These are phyloP conservation scores for Platyscapa corneri DNA, from an alignment of 1,140 invertebrate species.

Conservation along the genomic window DNA sequence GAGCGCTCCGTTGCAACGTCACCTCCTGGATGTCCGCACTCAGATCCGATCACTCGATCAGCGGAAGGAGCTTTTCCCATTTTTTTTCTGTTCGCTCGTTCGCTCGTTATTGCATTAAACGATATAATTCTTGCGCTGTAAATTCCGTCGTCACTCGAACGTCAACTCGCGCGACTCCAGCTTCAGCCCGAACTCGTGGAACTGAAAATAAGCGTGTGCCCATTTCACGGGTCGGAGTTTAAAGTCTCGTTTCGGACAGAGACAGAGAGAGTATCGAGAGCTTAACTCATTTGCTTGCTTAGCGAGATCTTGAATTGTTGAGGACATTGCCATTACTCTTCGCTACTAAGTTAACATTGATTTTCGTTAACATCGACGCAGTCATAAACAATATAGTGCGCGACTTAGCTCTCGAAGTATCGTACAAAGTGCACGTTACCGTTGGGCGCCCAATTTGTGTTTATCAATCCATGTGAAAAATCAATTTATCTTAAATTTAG, in stretches of 20 bases:
- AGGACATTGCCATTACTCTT: not conserved
- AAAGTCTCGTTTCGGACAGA: not conserved
- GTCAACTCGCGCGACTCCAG: too few species aligned
- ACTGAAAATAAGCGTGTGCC: not conserved
- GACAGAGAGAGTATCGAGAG: too few species aligned
- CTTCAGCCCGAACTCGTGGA: not conserved
- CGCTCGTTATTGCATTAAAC: not conserved
- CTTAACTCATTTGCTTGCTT: not conserved
- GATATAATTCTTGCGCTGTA: not conserved
- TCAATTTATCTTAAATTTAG: slow-evolving; percentile 19
- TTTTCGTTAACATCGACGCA: not conserved
- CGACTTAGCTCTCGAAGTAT: not conserved
- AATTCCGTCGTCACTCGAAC: too few species aligned
- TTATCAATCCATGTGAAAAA: slow-evolving; percentile 11
- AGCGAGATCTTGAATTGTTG: not conserved
- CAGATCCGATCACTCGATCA: not conserved
- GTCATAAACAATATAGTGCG: not conserved
- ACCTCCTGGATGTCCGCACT: not conserved
- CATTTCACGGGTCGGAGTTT: not conserved
- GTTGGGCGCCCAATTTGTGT: not conserved
- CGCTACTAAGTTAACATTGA: not conserved
- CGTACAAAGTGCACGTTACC: not conserved
- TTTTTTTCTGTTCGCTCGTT: too few species aligned
- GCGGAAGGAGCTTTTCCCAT: not conserved
- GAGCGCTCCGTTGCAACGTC: not conserved